Evolutionary conservation across 2,888 invertebrate species (phyloP), one percentile per base, ranked within the genome.

Genomic region (Pyrrhosoma nymphula): DNA sequence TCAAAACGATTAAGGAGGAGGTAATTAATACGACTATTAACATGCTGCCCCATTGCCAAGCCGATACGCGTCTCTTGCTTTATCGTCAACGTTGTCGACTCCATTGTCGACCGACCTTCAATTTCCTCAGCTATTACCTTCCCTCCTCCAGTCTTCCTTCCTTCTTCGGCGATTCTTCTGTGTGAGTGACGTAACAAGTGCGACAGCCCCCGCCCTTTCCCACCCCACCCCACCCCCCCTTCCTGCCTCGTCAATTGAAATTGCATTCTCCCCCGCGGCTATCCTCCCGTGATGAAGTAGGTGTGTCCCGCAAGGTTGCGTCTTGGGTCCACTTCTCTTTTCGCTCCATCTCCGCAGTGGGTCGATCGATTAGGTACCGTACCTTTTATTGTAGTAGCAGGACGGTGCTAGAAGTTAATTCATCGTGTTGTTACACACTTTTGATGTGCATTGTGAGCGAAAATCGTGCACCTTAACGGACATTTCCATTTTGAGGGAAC

Each of bases 1-100:
- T 82, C 35, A 82, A 60, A 82, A 82, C 82, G 82, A 82, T 82
- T 82, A 82, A 14, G 47, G 47, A 47, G 47, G 82, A 35, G 23
- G 35, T 35, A 82, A 82, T 82, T 82, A 82, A 82, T 35, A 18
- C 35, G 69, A 35, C 82, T 35, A 82, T 82, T 82, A 82, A 82
- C 82, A 82, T 82, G 82, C 30, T 82, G 82, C 82, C 82, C 82
- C 82, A 82, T 82, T 82, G 82, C 82, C 82, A 8, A 82, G 30
- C 30, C 82, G 82, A 82, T 82, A 16, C 82, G 82, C 82, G 30
- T 82, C 82, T 82, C 82, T 82, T 14, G 82, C n/a, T 30, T 35
- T 35, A 82, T 82, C 82, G 82, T 35, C 35, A 35, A 35, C 82
- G 82, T 8, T 8, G 47, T 60, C 35, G 18, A 82, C 35, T 23